These are phyloP conservation scores for Lipotes vexillifer DNA, from an alignment of 2,113 vertebrate genomes.

Conservation along the genomic window DNA sequence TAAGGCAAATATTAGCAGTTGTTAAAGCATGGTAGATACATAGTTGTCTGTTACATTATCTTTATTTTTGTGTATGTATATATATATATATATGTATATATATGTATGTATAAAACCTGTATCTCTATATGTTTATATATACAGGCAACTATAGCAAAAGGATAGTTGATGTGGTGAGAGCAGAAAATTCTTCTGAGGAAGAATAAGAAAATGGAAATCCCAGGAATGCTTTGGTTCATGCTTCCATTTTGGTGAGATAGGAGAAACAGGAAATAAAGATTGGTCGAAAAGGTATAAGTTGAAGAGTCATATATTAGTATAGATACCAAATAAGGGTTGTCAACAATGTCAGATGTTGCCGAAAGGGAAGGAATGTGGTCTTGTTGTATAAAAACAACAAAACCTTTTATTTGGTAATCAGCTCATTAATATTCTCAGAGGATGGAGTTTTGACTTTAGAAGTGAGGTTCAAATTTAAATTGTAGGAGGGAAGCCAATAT, in stretches of 20 bases:
- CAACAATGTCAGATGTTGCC: background rate
- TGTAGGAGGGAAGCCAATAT: background rate
- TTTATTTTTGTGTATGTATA: background rate
- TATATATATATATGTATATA: background rate
- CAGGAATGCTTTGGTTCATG: background rate
- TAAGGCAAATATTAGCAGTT: constrained; percentile 9
- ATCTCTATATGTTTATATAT: background rate
- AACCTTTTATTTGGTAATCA: background rate
- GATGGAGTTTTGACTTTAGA: background rate
- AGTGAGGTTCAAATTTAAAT: background rate
- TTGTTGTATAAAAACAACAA: background rate
- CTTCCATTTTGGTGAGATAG: background rate
- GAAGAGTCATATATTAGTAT: background rate
- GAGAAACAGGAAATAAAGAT: background rate
- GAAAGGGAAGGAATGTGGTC: background rate
- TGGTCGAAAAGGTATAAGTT: background rate
- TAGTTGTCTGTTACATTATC: background rate
- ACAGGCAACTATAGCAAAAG: background rate
- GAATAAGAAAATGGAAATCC: background rate
- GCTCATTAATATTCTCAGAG: background rate
- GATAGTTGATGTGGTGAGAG: background rate
- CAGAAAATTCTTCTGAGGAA: background rate
- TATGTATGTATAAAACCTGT: background rate
- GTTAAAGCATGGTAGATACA: background rate
- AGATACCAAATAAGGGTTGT: background rate